phyloP scores from a whole-genome alignment of 2,797 vertebrate species.

The Esox lucius region DNA sequence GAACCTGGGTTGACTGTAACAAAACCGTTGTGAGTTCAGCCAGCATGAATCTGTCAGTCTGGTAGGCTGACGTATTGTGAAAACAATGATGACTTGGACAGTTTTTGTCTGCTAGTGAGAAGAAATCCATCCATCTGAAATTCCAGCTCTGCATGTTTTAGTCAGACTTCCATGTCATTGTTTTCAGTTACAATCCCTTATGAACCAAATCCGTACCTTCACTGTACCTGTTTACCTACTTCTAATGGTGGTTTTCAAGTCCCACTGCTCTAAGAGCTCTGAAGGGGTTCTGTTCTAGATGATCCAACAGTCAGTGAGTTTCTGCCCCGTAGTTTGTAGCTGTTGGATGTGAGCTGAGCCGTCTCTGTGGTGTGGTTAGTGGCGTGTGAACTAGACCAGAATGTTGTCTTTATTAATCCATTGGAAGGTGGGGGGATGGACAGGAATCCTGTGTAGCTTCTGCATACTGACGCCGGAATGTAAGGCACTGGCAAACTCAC shows the following conservation, averaged over 20 bases:
- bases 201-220: not conserved
- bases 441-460: not conserved
- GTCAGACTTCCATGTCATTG: not conserved
- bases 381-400: conserved; percentile 1
- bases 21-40: not conserved
- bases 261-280: not conserved
- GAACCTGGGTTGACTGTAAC: not conserved
- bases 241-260: not conserved
- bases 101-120: not conserved
- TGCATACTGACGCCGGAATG: not conserved
- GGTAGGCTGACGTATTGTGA: not conserved
- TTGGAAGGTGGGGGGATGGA: not conserved
- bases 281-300: not conserved
- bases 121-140: not conserved
- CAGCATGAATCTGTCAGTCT: not conserved
- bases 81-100: not conserved
- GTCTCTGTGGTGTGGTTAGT: not conserved
- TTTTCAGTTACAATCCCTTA: not conserved
- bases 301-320: not conserved
- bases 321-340: not conserved
- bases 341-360: not conserved
- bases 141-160: not conserved
- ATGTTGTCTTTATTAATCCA: conserved; percentile 9
- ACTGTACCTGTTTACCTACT: too few relatives aligned
- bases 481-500: not conserved